Percentiles rank a stretch among this genome's conserved stretches.
These are phyloP conservation scores for Thomomys bottae DNA, from an alignment of 2,113 vertebrate genomes.

Conservation along the genomic window DNA sequence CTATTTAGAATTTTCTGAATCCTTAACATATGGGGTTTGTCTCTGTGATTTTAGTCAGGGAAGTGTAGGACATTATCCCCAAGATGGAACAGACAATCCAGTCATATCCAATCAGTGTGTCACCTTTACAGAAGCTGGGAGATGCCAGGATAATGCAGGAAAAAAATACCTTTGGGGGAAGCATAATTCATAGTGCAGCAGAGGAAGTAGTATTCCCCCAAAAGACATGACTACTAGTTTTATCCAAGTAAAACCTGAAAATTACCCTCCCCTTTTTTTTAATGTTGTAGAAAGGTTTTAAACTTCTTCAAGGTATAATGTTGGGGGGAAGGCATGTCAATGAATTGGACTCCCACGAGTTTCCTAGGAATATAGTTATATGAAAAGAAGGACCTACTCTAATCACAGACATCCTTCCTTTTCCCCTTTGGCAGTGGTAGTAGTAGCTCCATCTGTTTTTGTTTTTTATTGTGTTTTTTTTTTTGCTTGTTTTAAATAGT, in stretches of 20 bases:
- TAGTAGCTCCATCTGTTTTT: slow-evolving; percentile 25
- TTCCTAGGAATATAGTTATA: slow-evolving; percentile 38
- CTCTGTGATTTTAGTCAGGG: slow-evolving; percentile 27
- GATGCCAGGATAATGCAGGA: slow-evolving; percentile 19
- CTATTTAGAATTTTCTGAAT: slow-evolving; percentile 17
- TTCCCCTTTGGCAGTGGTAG: not conserved
- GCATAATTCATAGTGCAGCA: slow-evolving; percentile 50
- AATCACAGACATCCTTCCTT: not conserved
- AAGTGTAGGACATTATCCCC: not conserved
- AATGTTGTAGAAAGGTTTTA: slow-evolving; percentile 34
- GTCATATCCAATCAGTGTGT: not conserved
- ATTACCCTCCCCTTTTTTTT: slow-evolving; percentile 47
- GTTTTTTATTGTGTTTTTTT: too few species aligned
- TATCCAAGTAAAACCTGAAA: slow-evolving; percentile 32
- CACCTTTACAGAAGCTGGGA: slow-evolving; percentile 45
- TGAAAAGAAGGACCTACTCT: slow-evolving; percentile 54
- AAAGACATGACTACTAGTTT: slow-evolving; percentile 55
- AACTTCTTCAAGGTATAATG: not conserved
- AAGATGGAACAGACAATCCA: slow-evolving; percentile 2
- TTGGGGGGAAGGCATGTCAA: not conserved
- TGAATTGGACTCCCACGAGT: not conserved
- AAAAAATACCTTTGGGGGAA: slow-evolving; percentile 55
- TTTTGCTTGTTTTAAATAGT: too few species aligned
- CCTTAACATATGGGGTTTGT: slow-evolving; percentile 4
- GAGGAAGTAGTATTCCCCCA: slow-evolving; percentile 68